A percentile compares a stretch with the other conserved stretches of the same genome.
These are phyloP conservation scores for Heterochromis multidens DNA, from an alignment of 2,113 vertebrate species.

Conservation along the genomic window DNA sequence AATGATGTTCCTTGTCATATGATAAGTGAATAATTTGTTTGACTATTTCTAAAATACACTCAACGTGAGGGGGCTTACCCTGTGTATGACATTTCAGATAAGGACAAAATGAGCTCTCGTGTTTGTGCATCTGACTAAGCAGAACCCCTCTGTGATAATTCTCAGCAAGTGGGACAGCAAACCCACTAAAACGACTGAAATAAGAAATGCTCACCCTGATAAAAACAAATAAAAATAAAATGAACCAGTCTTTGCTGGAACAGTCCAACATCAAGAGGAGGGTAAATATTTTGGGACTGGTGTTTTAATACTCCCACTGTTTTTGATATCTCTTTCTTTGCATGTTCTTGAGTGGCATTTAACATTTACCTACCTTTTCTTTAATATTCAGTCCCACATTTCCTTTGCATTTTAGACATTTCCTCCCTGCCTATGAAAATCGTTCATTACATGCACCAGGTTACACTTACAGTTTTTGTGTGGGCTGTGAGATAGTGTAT, in stretches of 20 bases:
- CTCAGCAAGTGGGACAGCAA: neutral
- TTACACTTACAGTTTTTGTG: neutral
- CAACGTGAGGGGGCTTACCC: neutral
- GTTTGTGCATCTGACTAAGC: neutral
- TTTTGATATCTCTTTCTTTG: neutral
- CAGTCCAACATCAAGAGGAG: neutral
- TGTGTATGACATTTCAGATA: neutral
- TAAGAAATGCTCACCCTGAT: neutral
- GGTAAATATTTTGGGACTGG: neutral
- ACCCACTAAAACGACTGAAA: neutral
- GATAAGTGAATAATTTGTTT: neutral
- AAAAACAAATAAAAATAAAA: conserved; percentile 25
- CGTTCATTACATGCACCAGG: neutral
- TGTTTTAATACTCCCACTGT: neutral
- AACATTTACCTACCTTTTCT: neutral
- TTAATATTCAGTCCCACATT: neutral
- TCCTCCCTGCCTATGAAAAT: neutral
- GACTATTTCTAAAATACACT: neutral
- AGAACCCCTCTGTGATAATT: conserved; percentile 34
- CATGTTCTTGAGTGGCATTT: neutral
- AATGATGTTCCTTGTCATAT: neutral
- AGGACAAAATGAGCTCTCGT: neutral
- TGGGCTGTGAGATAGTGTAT: neutral
- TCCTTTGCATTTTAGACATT: neutral
- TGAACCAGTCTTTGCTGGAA: neutral